phyloP scores from a whole-genome alignment of 2,888 invertebrate genomes.

The Tetrapedia diversipes region DNA sequence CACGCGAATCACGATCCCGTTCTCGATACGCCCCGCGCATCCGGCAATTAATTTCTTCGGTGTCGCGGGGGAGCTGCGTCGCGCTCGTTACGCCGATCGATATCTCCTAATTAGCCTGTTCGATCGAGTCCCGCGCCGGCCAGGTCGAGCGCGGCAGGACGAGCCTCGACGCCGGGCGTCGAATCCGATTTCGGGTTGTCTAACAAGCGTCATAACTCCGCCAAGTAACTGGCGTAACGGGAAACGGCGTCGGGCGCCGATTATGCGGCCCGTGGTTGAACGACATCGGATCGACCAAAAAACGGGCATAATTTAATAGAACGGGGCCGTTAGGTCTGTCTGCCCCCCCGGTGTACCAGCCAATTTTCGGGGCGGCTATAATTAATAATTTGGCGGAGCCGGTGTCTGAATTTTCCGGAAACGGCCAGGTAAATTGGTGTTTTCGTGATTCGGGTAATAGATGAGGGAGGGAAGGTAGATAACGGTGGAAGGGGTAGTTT shows the following conservation, averaged over 20 bases:
- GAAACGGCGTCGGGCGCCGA: constrained; percentile 31
- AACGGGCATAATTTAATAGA: constrained; percentile 16
- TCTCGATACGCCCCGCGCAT: constrained; percentile 29
- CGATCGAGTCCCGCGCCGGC: constrained; percentile 26
- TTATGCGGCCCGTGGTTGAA: constrained; percentile 20
- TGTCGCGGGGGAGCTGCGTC: constrained; percentile 17
- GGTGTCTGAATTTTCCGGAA: not conserved
- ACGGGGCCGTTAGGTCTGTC: not conserved
- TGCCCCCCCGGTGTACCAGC: not conserved
- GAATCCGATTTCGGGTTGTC: constrained; percentile 57
- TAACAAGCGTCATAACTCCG: constrained; percentile 63
- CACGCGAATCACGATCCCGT: constrained; percentile 34
- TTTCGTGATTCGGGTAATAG: not conserved
- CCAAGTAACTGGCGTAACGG: constrained; percentile 23
- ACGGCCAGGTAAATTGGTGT: not conserved
- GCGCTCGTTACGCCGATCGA: constrained; percentile 56
- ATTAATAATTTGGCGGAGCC: constrained; percentile 14
- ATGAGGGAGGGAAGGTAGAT: too few species aligned
- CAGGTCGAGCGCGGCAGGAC: constrained; percentile 21
- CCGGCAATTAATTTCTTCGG: constrained; percentile 66
- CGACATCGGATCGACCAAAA: not conserved
- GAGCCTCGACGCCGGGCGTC: constrained; percentile 24
- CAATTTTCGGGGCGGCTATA: constrained; percentile 12
- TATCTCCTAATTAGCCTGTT: constrained; percentile 64
- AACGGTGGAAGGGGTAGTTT: too few species aligned